Base-by-base conservation (phyloP, 2,888 invertebrate species). In the Bugula neritina region DNA sequence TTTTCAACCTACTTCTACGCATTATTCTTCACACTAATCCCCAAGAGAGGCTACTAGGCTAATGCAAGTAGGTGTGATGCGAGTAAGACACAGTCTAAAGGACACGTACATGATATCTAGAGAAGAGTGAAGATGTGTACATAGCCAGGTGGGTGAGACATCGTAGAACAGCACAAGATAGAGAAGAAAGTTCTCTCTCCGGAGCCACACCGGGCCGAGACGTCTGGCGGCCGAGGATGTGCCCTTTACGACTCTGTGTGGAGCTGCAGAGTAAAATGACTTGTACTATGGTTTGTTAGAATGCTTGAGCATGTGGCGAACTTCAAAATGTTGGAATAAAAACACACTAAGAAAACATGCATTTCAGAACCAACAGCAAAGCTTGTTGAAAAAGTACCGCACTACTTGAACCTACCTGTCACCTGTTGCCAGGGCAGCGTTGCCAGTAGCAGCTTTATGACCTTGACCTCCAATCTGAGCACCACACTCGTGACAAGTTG, bases 141-240 rank as follows among this genome's bases (percentile, higher is more conserved):
- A 80, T 75, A 10, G 79, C 73, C 70, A 80, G 74, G 70, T 81
- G 81, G 21, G 77, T 76, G 1, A 80, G 69, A 17, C 79, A 73
- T 54, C 81, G 72, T 0, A 78, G 71, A 54, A 78, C 71, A 27
- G 77, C 73, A 72, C 77, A 78, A 35, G 74, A 71, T 1, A 76
- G 72, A 5, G 77, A 74, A 2, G 75, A 74, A 72, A 81, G 73
- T 29, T 74, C 58, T 71, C 81, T 76, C 73, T 79, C 79, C 35
- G 78, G 76, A 1, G 71, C 73, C 2, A 76, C 73, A 35, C 69
- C 58, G 35, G 73, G 74, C 71, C 78, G 72, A 21, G 71, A 71
- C 0, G 73, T 72, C 21, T 80, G 77, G n/a, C 73, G 69, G 10
- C 80, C 80, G 27, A 80, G 75, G 5, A 78, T 77, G 71, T 81